These are phyloP conservation scores for Copidosoma floridanum DNA, from an alignment of 1,140 invertebrate genomes.

Conservation along the genomic window DNA sequence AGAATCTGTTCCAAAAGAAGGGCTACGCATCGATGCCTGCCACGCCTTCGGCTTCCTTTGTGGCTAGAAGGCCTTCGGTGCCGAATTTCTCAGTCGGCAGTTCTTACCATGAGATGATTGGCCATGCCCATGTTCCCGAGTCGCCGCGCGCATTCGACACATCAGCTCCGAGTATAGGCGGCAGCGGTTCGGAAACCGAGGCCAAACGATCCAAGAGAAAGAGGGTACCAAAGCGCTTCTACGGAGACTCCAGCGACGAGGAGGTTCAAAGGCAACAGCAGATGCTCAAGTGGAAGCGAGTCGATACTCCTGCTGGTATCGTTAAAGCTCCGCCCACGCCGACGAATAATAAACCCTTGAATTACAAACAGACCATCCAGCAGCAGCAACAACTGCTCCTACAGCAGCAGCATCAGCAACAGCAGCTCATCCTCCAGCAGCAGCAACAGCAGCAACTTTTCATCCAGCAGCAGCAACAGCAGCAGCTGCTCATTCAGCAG, in stretches of 20 bases:
- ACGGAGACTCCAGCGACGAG: slow-evolving; percentile 81
- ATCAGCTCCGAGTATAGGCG: slow-evolving; percentile 32
- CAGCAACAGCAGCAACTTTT: slow-evolving; percentile 24
- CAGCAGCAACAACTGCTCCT: slow-evolving; percentile 5
- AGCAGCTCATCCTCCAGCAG: not conserved
- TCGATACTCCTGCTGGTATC: slow-evolving; percentile 52
- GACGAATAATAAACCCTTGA: not conserved
- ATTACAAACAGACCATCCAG: slow-evolving; percentile 1
- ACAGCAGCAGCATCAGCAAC: slow-evolving; percentile 28
- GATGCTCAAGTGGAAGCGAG: slow-evolving; percentile 67
- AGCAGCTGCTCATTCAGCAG: slow-evolving; percentile 12
- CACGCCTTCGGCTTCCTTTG: too few relatives aligned
- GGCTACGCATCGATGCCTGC: not conserved
- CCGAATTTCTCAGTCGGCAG: not conserved
- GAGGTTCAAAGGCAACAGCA: slow-evolving; percentile 66
- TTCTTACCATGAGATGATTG: not conserved
- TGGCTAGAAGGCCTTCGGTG: not conserved
- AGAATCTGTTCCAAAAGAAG: slow-evolving; percentile 46
- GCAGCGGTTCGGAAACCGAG: slow-evolving; percentile 54
- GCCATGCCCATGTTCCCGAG: too few relatives aligned
- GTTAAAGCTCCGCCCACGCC: not conserved
- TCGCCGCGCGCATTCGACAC: not conserved
- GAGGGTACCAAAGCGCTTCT: slow-evolving; percentile 78
- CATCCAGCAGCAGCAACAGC: slow-evolving; percentile 7
- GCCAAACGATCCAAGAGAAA: slow-evolving; percentile 73